Evolutionary conservation across 2,888 invertebrate genomes (phyloP).

Genomic region (Zhengitettix transpicula): DNA sequence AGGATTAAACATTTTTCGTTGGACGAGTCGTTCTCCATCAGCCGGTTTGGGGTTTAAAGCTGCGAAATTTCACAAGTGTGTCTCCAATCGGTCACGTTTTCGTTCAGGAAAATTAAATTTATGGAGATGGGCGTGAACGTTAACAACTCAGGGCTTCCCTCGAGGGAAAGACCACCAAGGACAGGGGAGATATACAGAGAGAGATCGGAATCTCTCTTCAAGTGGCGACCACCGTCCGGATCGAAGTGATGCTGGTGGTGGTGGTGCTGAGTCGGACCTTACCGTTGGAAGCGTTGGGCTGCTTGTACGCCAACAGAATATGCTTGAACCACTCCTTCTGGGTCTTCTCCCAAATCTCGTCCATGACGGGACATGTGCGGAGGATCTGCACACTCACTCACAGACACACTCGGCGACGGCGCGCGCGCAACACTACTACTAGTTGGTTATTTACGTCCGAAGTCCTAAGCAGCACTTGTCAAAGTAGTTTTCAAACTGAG

Average conservation of each 20-base stretch:
- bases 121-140: too few relatives aligned
- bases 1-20: too few relatives aligned
- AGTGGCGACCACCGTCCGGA: neutral
- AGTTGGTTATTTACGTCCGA: neutral
- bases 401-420: neutral
- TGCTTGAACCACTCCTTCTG: conserved; percentile 34
- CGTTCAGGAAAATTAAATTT: too few relatives aligned
- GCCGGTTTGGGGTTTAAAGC: too few relatives aligned
- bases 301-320: conserved; percentile 26
- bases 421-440: neutral
- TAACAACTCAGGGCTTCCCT: too few relatives aligned
- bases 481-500: conserved; percentile 7
- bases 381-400: neutral
- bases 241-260: neutral
- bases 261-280: neutral
- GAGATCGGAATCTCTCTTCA: neutral
- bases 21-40: too few relatives aligned
- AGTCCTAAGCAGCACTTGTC: conserved; percentile 1
- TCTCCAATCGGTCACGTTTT: too few relatives aligned
- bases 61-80: too few relatives aligned
- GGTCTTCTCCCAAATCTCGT: conserved; percentile 22
- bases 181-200: too few relatives aligned
- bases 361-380: conserved; percentile 15
- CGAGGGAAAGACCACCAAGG: too few relatives aligned
- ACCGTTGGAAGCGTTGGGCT: conserved; percentile 11